phyloP scores from a whole-genome alignment of 2,113 vertebrate genomes.

The Hyla sarda region DNA sequence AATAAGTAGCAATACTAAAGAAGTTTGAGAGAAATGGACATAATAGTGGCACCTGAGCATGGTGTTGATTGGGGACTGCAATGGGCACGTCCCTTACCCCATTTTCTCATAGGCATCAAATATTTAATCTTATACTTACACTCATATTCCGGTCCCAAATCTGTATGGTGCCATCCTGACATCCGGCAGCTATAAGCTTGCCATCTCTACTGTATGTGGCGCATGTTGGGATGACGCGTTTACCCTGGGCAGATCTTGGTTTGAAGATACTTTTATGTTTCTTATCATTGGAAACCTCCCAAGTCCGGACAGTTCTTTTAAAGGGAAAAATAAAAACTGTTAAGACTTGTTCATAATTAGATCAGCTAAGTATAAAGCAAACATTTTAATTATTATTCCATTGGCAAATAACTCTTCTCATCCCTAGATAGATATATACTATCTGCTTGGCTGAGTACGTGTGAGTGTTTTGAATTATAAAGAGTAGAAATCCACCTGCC shows the following conservation, averaged over 20 bases:
- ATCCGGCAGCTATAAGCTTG: slow-evolving; percentile 91
- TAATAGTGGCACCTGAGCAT: too few species aligned
- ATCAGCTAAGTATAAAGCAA: not conserved
- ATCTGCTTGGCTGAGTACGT: too few species aligned
- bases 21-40: too few species aligned
- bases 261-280: slow-evolving; percentile 93
- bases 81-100: not conserved
- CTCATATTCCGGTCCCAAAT: slow-evolving; percentile 96
- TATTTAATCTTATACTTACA: slow-evolving; percentile 75
- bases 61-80: not conserved
- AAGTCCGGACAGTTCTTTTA: slow-evolving; percentile 89
- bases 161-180: slow-evolving; percentile 95
- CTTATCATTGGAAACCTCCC: slow-evolving; percentile 92
- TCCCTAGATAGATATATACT: too few species aligned
- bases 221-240: slow-evolving; percentile 89
- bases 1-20: too few species aligned
- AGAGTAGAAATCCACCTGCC: too few species aligned
- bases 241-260: slow-evolving; percentile 88
- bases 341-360: not conserved
- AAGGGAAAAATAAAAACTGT: not conserved
- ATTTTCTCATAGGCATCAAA: not conserved
- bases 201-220: slow-evolving; percentile 94
- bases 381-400: too few species aligned
- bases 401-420: too few species aligned
- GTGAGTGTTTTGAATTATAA: too few species aligned